Conservation (phyloP, 2,797 vertebrate genomes). For the Mallotus villosus region DNA sequence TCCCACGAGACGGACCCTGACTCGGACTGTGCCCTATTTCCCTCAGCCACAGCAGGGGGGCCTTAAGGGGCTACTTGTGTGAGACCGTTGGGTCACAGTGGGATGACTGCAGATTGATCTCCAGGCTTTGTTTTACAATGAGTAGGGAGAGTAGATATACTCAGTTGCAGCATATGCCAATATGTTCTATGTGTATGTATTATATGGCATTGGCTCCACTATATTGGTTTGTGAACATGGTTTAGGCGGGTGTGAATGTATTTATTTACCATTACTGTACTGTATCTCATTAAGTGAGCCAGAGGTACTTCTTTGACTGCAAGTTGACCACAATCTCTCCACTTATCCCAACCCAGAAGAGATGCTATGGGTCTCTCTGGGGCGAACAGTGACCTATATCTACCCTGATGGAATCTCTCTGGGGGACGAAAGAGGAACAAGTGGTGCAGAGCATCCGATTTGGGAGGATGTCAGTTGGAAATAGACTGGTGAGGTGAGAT, state of each 20-base stretch:
- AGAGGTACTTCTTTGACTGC: too few species aligned
- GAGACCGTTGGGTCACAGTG: not conserved
- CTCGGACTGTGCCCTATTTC: not conserved
- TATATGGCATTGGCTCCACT: too few species aligned
- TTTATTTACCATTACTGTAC: too few species aligned
- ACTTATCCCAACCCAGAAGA: conserved; percentile 15
- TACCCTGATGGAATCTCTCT: conserved; percentile 35
- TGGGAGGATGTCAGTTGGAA: conserved; percentile 44
- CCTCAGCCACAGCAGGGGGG: not conserved
- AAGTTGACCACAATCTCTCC: not conserved
- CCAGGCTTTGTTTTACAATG: not conserved
- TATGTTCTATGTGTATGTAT: too few species aligned
- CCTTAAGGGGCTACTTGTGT: not conserved
- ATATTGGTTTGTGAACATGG: too few species aligned
- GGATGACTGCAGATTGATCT: not conserved
- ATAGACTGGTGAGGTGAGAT: conserved; percentile 33
- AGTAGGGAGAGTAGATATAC: not conserved
- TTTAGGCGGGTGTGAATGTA: too few species aligned
- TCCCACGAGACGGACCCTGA: not conserved
- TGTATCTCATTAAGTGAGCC: too few species aligned
- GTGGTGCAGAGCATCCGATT: conserved; percentile 42
- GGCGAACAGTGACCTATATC: conserved; percentile 59
- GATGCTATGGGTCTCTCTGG: conserved; percentile 47
- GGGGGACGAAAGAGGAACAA: conserved; percentile 49
- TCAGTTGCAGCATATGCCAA: too few species aligned